Percentiles rank a stretch among this genome's conserved stretches.
Conservation (phyloP, 2,113 vertebrate genomes). For the Castor canadensis region DNA sequence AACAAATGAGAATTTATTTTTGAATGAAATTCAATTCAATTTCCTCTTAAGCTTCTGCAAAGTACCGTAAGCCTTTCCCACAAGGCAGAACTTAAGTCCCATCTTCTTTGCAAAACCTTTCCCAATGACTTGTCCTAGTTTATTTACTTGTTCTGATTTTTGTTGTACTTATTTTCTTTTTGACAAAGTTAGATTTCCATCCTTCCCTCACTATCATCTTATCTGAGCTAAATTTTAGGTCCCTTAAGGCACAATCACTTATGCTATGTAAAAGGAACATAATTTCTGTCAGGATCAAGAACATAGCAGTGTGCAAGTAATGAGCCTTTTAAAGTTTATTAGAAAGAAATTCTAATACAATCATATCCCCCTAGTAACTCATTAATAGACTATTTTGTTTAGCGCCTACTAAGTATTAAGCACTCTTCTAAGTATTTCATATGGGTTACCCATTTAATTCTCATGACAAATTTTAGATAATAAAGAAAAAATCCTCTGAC, state of each 20-base stretch:
- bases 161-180: background rate
- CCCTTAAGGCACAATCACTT: background rate
- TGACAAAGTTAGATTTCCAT: background rate
- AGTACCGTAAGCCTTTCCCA: constrained; percentile 10
- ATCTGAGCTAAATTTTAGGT: background rate
- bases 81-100: background rate
- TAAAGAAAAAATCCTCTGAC: background rate
- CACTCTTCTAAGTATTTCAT: background rate
- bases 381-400: background rate
- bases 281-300: background rate
- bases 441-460: background rate
- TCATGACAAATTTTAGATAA: background rate
- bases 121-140: background rate
- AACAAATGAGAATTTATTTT: background rate
- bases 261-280: background rate
- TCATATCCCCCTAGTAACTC: background rate
- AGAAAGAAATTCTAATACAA: background rate
- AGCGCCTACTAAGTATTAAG: background rate
- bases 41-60: constrained; percentile 19
- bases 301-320: background rate
- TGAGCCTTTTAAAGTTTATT: background rate
- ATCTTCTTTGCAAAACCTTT: constrained; percentile 23
- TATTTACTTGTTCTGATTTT: background rate
- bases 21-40: constrained; percentile 17
- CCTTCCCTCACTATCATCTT: background rate